phyloP scores from a whole-genome alignment of 2,113 vertebrate species.

The Brienomyrus brachyistius region DNA sequence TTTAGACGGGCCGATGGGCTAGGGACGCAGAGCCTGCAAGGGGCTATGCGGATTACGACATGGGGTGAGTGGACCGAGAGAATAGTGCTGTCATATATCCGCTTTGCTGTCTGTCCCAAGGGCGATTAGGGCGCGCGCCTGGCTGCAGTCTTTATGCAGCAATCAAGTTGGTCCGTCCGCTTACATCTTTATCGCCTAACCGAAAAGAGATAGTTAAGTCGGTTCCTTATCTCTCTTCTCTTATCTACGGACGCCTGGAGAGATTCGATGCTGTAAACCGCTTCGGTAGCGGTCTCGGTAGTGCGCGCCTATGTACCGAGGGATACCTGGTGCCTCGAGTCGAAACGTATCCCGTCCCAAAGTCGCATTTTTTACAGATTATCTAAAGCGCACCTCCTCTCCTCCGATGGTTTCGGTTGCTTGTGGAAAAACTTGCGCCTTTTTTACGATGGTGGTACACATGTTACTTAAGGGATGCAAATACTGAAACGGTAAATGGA shows the following conservation, averaged over 20 bases:
- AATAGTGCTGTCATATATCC: not conserved
- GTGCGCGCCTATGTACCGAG: not conserved
- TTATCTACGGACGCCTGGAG: not conserved
- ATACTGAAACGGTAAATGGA: not conserved
- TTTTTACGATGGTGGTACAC: not conserved
- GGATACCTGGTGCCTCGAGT: not conserved
- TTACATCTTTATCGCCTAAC: not conserved
- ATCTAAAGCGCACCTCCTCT: not conserved
- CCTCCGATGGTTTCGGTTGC: not conserved
- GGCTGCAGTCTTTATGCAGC: not conserved
- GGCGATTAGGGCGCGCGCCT: not conserved
- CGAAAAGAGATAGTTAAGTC: not conserved
- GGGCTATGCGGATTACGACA: constrained; percentile 12
- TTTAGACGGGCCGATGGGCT: not conserved
- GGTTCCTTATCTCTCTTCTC: not conserved
- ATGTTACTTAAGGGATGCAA: not conserved
- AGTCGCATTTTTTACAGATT: not conserved
- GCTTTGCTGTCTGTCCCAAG: not conserved
- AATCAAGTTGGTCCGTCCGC: not conserved
- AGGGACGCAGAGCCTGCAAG: not conserved
- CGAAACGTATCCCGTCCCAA: not conserved
- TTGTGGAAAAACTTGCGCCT: not conserved
- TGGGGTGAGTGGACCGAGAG: not conserved
- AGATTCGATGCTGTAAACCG: not conserved
- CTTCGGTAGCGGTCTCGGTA: not conserved